Percentiles rank a stretch among this genome's conserved stretches.
phyloP scores from a whole-genome alignment of 2,888 invertebrate species.

The Agrotis ipsilon region DNA sequence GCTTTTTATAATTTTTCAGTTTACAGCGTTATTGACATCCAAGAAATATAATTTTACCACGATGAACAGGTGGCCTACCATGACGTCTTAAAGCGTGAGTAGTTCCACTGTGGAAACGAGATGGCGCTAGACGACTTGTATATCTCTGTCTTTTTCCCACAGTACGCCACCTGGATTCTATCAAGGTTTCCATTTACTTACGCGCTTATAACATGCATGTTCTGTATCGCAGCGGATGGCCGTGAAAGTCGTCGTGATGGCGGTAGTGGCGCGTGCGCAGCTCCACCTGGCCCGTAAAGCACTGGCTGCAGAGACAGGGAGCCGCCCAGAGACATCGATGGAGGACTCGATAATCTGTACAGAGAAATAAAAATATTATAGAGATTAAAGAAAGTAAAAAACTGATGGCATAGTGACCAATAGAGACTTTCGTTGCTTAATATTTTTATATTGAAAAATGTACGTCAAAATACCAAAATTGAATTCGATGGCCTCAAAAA shows the following conservation, averaged over 20 bases:
- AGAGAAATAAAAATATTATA: slow-evolving; percentile 8
- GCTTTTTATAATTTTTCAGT: no score
- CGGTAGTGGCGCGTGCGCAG: slow-evolving; percentile 88
- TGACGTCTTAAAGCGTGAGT: no score
- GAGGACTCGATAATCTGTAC: slow-evolving; percentile 86
- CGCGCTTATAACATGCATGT: slow-evolving; percentile 93
- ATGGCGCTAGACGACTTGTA: no score
- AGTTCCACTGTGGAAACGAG: no score
- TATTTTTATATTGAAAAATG: no score
- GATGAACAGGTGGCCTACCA: no score
- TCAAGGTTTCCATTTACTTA: slow-evolving; percentile 82
- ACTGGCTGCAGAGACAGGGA: slow-evolving; percentile 89
- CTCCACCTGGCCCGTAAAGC: slow-evolving; percentile 84
- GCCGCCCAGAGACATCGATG: slow-evolving; percentile 89
- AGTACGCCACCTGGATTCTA: background rate
- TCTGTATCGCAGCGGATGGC: slow-evolving; percentile 91
- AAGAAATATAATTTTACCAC: background rate
- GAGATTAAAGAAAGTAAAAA: background rate
- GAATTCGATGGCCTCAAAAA: background rate
- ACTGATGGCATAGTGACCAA: background rate
- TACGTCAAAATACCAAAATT: background rate
- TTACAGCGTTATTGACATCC: no score
- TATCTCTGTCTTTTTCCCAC: no score
- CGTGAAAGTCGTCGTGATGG: slow-evolving; percentile 91
- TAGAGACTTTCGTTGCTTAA: background rate